Base-by-base conservation (phyloP, 2,113 vertebrate species). In the Rhodinocichla rosea region DNA sequence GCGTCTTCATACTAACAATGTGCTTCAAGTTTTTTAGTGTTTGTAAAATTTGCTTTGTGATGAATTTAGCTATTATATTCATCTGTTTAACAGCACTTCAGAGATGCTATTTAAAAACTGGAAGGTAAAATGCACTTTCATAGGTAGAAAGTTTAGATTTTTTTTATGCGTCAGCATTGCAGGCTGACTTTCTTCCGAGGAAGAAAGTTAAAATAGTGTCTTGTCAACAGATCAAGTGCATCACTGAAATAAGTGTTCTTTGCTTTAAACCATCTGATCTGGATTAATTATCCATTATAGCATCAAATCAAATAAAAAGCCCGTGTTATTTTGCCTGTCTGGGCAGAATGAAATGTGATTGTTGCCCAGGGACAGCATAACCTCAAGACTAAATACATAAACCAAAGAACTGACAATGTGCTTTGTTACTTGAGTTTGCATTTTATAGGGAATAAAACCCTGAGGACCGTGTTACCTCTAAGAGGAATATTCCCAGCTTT, bases 241-340 rank as follows among this genome's bases (percentile, higher is more conserved):
- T 37, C 3, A 10, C 42, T 88, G 80, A 89, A 96, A 82, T 71
- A 85, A 83, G 26, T 0, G 0, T 75, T 91, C 49, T 22, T 78
- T 94, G 28, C 77, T 83, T 83, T 80, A 64, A 83, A 90, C 87
- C 59, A 67, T 90, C 63, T 91, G 83, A 96, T 76, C 44, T 88
- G 74, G 64, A 87, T 95, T 89, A 91, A 87, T 93, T 95, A 87
- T 70, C 90, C 57, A 64, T 42, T 69, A 85, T 64, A 89, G 32
- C 37, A 82, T 32, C 28, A 59, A 94, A 81, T 40, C 23, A 89
- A 87, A 83, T 50, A 47, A 82, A 81, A 91, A 85, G 22, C 27
- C 68, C 0, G 7, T 79, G 74, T 60, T 89, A 71, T 50, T 90
- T 87, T 90, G 62, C 20, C 70, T 87, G 26, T 57, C 63, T 85